phyloP scores from a whole-genome alignment of 2,797 vertebrate species.

The Momotus momota region DNA sequence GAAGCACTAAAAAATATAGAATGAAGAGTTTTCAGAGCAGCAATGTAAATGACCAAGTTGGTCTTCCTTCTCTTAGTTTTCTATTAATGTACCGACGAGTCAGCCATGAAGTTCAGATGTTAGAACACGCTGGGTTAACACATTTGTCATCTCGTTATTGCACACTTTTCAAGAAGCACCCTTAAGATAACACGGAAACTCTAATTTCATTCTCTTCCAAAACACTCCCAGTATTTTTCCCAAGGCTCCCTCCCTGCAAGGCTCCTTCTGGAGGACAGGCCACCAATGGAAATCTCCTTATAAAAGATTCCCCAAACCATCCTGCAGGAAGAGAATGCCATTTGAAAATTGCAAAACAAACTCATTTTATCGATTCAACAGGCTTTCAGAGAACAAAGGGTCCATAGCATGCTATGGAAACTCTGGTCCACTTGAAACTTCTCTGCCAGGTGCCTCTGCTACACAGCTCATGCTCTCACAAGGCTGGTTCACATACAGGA shows the following conservation, averaged over 20 bases:
- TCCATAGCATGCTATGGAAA: background rate
- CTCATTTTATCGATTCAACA: background rate
- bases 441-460: background rate
- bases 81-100: background rate
- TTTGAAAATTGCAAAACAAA: background rate
- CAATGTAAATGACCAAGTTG: background rate
- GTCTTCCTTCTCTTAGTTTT: background rate
- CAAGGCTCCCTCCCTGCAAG: background rate
- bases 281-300: background rate
- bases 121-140: background rate
- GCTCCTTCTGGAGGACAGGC: background rate
- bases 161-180: background rate
- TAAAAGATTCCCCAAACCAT: background rate
- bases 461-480: background rate
- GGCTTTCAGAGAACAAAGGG: background rate
- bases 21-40: background rate
- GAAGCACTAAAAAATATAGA: background rate
- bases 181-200: background rate
- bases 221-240: background rate
- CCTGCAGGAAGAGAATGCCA: background rate
- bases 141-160: background rate
- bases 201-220: background rate
- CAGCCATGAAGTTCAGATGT: background rate
- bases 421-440: background rate
- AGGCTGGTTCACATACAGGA: rapidly evolving